phyloP scores from a whole-genome alignment of 2,888 invertebrate species.

The Tetramorium bicarinatum region DNA sequence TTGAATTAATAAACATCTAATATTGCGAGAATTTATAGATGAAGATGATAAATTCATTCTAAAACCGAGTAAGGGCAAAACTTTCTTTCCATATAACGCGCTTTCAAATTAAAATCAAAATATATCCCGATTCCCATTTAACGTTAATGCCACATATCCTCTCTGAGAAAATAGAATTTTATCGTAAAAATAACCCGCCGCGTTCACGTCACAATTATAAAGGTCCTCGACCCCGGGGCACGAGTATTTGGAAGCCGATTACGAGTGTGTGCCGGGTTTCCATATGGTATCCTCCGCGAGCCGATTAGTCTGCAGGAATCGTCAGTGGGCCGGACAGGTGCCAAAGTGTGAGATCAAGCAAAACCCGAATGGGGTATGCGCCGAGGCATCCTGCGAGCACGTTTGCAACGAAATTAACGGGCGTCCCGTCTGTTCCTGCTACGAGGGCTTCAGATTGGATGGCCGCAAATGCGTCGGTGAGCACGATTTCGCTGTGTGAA shows the following conservation, averaged over 20 bases:
- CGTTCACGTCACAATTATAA: constrained; percentile 17
- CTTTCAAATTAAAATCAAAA: not conserved
- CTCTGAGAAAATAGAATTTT: constrained; percentile 2
- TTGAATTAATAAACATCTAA: not conserved
- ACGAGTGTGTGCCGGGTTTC: constrained; percentile 83
- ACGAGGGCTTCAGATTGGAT: constrained; percentile 81
- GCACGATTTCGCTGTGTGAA: constrained; percentile 26
- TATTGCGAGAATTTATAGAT: not conserved
- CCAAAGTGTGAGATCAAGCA: constrained; percentile 81
- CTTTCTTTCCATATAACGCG: not conserved
- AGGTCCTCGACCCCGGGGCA: constrained; percentile 84
- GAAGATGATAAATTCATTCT: not conserved
- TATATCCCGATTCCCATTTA: constrained; percentile 1
- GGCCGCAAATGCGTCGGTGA: constrained; percentile 81
- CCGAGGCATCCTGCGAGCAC: constrained; percentile 83
- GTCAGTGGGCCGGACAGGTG: constrained; percentile 82
- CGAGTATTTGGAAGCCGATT: constrained; percentile 85
- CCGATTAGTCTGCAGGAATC: constrained; percentile 82
- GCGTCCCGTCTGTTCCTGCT: constrained; percentile 81
- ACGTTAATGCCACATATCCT: not conserved
- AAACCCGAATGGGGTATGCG: constrained; percentile 77
- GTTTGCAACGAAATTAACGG: constrained; percentile 82
- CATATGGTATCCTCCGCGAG: constrained; percentile 76
- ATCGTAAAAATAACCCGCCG: constrained; percentile 35
- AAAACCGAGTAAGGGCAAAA: not conserved